These are phyloP conservation scores for Caracal caracal DNA, from an alignment of 2,113 vertebrate genomes.

Conservation along the genomic window DNA sequence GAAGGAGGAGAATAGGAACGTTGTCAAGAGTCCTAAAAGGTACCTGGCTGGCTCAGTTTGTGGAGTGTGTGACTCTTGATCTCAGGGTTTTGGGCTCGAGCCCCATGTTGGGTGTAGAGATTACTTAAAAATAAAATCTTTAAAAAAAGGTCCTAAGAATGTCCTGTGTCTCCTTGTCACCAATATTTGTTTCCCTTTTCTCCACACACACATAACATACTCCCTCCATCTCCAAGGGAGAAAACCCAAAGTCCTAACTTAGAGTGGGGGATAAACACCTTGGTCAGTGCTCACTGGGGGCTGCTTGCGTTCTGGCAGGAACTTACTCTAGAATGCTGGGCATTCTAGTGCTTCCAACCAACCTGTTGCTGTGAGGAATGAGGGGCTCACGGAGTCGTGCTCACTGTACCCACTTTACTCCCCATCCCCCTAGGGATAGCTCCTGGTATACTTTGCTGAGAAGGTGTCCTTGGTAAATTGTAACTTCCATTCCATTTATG, in stretches of 20 bases:
- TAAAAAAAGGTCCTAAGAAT: not conserved
- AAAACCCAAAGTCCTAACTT: not conserved
- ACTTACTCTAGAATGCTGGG: not conserved
- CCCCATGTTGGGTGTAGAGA: not conserved
- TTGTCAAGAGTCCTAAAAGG: not conserved
- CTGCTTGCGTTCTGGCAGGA: not conserved
- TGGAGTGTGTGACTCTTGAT: not conserved
- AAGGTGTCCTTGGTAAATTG: not conserved
- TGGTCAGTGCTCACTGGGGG: not conserved
- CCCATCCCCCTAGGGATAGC: not conserved
- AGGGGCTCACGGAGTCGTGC: not conserved
- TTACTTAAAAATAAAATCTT: not conserved
- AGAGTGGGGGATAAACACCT: not conserved
- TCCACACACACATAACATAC: no score
- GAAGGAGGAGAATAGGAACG: not conserved
- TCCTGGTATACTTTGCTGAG: not conserved
- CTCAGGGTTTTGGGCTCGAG: not conserved
- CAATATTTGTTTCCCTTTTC: not conserved
- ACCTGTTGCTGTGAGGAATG: not conserved
- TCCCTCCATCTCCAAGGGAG: not conserved
- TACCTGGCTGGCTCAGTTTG: not conserved
- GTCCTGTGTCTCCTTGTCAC: not conserved
- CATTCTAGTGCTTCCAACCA: not conserved
- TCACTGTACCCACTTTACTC: not conserved
- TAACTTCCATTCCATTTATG: not conserved